phyloP scores from a whole-genome alignment of 2,797 vertebrate genomes.

The Mormyrus hasselquistii region DNA sequence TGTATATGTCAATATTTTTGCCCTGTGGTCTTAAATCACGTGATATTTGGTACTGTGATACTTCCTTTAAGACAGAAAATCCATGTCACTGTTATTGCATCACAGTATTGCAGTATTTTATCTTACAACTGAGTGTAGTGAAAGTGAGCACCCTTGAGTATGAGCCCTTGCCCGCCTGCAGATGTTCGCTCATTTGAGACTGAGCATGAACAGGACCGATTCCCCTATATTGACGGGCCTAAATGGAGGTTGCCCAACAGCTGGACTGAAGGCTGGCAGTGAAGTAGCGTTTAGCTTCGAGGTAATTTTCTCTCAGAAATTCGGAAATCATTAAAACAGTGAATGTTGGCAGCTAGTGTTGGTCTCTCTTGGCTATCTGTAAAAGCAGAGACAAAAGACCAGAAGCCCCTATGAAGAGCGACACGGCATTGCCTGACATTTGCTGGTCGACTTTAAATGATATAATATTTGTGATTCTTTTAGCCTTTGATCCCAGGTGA shows the following conservation, averaged over 20 bases:
- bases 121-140: neutral
- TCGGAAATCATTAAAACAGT: neutral
- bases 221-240: neutral
- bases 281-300: neutral
- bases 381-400: neutral
- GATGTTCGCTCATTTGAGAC: neutral
- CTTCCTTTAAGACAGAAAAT: neutral
- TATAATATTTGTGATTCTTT: neutral
- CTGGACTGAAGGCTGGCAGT: neutral
- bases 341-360: neutral
- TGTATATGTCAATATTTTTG: neutral
- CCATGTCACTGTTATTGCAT: neutral
- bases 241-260: neutral
- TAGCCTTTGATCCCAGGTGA: conserved; percentile 4
- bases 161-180: neutral
- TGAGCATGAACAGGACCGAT: neutral
- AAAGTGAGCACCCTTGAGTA: neutral
- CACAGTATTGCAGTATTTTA: neutral
- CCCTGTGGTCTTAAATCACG: conserved; percentile 1
- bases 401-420: neutral
- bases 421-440: neutral
- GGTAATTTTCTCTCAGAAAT: neutral
- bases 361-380: neutral
- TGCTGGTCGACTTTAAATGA: neutral
- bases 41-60: neutral